Percentiles rank a stretch among this genome's conserved stretches.
These are phyloP conservation scores for Eolophus roseicapilla DNA, from an alignment of 2,113 vertebrate genomes.

Conservation along the genomic window DNA sequence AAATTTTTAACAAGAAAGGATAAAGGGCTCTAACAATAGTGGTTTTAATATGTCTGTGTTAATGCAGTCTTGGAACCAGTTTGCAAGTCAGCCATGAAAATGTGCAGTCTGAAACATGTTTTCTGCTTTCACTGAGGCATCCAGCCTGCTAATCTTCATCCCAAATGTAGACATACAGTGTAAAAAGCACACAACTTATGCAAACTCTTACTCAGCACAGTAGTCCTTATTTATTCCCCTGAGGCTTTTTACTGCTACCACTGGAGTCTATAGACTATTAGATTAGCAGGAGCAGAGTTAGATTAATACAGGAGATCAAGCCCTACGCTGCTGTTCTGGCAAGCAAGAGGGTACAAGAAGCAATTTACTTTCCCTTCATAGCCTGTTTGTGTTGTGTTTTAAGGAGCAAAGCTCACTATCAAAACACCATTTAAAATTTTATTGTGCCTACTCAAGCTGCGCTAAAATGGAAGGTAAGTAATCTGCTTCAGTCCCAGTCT, in stretches of 20 bases:
- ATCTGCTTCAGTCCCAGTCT: background rate
- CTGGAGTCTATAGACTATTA: background rate
- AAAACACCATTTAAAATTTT: background rate
- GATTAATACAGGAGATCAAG: background rate
- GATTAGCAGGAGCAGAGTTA: background rate
- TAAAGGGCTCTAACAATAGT: background rate
- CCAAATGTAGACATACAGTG: background rate
- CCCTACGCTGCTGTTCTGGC: background rate
- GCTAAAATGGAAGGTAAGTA: background rate
- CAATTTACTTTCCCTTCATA: background rate
- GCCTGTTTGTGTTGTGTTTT: background rate
- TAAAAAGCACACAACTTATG: background rate
- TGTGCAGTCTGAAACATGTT: background rate
- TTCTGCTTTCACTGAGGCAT: background rate
- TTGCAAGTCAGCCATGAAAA: slow-evolving; percentile 1
- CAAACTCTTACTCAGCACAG: background rate
- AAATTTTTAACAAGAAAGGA: background rate
- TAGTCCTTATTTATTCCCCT: background rate
- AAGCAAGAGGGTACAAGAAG: background rate
- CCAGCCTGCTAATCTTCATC: background rate
- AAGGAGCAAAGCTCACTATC: background rate
- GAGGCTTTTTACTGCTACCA: background rate
- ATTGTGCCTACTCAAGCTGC: background rate
- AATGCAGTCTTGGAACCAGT: background rate
- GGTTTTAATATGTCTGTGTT: background rate